Evolutionary conservation across 2,113 vertebrate genomes (phyloP).

Genomic region (Siphamia tubifer): DNA sequence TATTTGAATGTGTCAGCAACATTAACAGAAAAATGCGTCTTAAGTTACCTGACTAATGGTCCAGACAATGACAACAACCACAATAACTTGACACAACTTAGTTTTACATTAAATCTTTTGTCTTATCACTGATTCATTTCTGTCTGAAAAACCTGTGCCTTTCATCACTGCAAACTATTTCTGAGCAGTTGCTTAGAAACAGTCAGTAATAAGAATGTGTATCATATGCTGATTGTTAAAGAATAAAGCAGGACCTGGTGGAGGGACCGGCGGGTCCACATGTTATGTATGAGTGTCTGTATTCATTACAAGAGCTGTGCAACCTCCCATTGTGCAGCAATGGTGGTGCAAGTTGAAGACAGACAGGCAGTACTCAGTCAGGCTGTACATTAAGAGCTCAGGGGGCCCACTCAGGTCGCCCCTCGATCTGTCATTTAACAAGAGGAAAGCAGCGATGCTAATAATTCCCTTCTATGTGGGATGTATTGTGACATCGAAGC

Average conservation of each 20-base stretch:
- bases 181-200: constrained; percentile 28
- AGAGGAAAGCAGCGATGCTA: not conserved
- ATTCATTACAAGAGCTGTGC: not conserved
- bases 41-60: too few relatives aligned
- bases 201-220: not conserved
- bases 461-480: not conserved
- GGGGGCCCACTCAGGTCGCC: not conserved
- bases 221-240: not conserved
- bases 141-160: not conserved
- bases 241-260: not conserved
- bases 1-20: too few relatives aligned
- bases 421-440: not conserved
- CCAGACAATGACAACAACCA: too few relatives aligned
- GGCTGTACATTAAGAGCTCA: not conserved
- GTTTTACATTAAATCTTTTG: too few relatives aligned
- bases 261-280: not conserved
- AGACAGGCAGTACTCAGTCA: not conserved
- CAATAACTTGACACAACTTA: too few relatives aligned
- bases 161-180: not conserved
- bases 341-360: not conserved
- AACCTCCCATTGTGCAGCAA: too few relatives aligned
- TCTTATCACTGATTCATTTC: not conserved
- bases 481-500: not conserved
- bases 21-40: too few relatives aligned
- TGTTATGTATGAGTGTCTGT: not conserved